Base-by-base conservation (phyloP, 1,140 invertebrate species). In the Linepithema humile region DNA sequence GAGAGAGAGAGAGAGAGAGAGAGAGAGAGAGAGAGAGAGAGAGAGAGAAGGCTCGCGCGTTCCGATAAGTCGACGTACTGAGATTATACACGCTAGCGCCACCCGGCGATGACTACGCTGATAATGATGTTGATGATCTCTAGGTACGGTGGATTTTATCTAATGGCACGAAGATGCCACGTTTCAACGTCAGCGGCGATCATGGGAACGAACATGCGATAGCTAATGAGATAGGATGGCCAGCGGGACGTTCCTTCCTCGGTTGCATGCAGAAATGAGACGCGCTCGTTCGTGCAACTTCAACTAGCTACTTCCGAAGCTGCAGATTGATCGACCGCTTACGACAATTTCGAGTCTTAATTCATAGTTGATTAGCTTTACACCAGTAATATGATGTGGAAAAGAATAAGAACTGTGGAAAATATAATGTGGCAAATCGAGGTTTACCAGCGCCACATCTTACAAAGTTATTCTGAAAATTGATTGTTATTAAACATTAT, bases 111-210 rank as follows among this genome's bases (percentile, higher is more conserved):
- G 85, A 85, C 83, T 78, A 72, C 57, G 73, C 70, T 48, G 59
- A 53, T 64, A 82, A 82, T 74, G 53, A 73, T 82, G 78, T 82
- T 82, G 78, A 82, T 73, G 67, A 82, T 82, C 78, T n/a, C 50
- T 82, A 73, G 78, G 35, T 74, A 74, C 55, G 78, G 55, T 40
- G 78, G 55, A 73, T 82, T 82, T 82, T 59, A 73, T 72, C 67
- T 70, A 80, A 70, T 67, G 65, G 77, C 50, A 80, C 77, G 59
- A 55, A 53, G 74, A 78, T 78, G 65, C 48, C 50, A 72, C 65
- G 77, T 70, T 53, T 80, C 77, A 43, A 35, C 50, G 77, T 70
- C 67, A 59, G 78, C 69, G 32, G 69, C 55, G 65, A 82, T 82
- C 65, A 72, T 82, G 53, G 50, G 59, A 77, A 77, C 73, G 40